These are phyloP conservation scores for Lasioglossum zephyrum DNA, from an alignment of 2,888 invertebrate genomes.

Conservation along the genomic window DNA sequence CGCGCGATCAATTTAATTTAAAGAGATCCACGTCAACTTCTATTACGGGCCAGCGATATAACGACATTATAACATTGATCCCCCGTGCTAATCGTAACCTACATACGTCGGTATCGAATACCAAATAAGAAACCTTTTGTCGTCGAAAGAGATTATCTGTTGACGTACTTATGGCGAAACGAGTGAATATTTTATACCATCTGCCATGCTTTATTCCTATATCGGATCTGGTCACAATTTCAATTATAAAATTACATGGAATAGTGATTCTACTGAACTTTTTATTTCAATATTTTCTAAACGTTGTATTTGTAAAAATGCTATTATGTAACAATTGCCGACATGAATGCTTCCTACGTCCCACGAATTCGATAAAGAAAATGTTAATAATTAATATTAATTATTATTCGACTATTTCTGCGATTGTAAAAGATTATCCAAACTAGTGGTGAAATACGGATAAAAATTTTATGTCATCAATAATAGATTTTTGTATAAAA, in stretches of 20 bases:
- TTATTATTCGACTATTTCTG: too few relatives aligned
- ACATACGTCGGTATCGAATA: slow-evolving; percentile 41
- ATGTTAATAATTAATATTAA: too few relatives aligned
- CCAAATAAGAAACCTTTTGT: slow-evolving; percentile 53
- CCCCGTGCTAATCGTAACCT: slow-evolving; percentile 43
- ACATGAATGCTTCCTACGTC: too few relatives aligned
- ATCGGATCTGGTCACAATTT: too few relatives aligned
- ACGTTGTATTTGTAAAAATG: background rate
- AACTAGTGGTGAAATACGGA: too few relatives aligned
- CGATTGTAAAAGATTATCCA: too few relatives aligned
- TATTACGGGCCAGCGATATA: slow-evolving; percentile 48
- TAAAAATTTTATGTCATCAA: too few relatives aligned
- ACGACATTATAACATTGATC: slow-evolving; percentile 40
- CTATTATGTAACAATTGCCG: too few relatives aligned
- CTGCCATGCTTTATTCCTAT: too few relatives aligned
- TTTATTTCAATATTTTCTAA: background rate
- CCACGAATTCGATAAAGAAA: too few relatives aligned
- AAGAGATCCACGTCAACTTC: slow-evolving; percentile 68
- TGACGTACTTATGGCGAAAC: slow-evolving; percentile 20
- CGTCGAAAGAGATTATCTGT: slow-evolving; percentile 28
- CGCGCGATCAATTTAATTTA: slow-evolving; percentile 69
- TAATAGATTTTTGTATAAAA: too few relatives aligned
- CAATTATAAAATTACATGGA: background rate
- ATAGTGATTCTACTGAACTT: too few relatives aligned
- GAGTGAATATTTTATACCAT: background rate